phyloP scores from a whole-genome alignment of 2,113 vertebrate genomes.

The Dolichallabes microphthalmus region DNA sequence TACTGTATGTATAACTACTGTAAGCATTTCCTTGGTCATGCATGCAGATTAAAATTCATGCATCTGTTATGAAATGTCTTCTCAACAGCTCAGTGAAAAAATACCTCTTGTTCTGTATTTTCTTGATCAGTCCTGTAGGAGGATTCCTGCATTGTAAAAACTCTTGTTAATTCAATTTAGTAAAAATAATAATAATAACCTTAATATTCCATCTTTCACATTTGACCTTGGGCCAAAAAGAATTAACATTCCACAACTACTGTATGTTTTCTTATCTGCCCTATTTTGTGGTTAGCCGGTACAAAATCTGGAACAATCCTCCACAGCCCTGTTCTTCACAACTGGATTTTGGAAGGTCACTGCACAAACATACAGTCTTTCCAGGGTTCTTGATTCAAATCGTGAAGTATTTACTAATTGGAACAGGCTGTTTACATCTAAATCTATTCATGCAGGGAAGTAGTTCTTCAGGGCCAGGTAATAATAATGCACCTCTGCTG shows the following conservation, averaged over 20 bases:
- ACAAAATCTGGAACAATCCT: neutral
- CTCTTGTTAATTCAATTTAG: too few species aligned
- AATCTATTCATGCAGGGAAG: neutral
- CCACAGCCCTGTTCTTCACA: neutral
- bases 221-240: neutral
- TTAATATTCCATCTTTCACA: neutral
- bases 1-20: too few species aligned
- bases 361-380: neutral
- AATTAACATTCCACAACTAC: neutral
- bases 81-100: neutral
- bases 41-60: neutral
- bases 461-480: neutral
- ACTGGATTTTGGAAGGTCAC: conserved; percentile 13
- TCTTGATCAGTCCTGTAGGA: neutral
- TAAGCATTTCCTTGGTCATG: neutral
- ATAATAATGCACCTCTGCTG: neutral
- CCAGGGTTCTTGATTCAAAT: neutral
- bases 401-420: neutral
- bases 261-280: neutral
- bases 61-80: neutral
- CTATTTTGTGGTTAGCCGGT: neutral
- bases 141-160: too few species aligned
- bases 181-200: neutral
- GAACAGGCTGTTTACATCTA: neutral
- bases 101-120: neutral